Conservation (phyloP, 1,140 invertebrate genomes). For the Penaeus japonicus region DNA sequence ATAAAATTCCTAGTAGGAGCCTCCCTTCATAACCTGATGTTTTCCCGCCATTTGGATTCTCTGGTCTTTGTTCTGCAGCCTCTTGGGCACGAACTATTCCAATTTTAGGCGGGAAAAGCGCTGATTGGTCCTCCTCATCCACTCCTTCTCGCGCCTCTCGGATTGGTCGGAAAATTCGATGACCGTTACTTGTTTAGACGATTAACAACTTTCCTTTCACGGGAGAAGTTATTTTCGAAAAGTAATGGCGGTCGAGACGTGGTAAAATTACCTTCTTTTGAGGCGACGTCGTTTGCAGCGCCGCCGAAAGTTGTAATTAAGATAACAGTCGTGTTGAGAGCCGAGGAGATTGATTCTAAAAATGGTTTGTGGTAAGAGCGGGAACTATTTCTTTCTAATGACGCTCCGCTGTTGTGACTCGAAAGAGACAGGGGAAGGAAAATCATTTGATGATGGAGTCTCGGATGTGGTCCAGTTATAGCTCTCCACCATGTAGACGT, state of each 20-base stretch:
- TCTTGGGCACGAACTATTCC: conserved; percentile 41
- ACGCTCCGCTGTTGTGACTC: not conserved
- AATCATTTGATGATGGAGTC: conserved; percentile 45
- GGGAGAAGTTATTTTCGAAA: conserved; percentile 31
- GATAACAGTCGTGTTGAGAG: conserved; percentile 37
- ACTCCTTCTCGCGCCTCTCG: not conserved
- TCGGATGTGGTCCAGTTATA: not conserved
- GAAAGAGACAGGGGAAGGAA: not conserved
- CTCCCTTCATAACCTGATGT: conserved; percentile 41
- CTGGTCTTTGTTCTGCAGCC: conserved; percentile 39
- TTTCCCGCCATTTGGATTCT: conserved; percentile 48
- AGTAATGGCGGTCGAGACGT: conserved; percentile 29
- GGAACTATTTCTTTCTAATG: conserved; percentile 22
- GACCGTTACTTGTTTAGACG: conserved; percentile 41
- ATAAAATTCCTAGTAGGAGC: conserved; percentile 48
- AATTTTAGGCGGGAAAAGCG: conserved; percentile 33
- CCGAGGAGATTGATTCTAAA: conserved; percentile 22
- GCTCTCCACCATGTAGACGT: not conserved
- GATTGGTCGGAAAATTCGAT: conserved; percentile 38
- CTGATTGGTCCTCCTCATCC: conserved; percentile 20
- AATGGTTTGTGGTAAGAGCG: conserved; percentile 22
- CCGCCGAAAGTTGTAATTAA: conserved; percentile 40
- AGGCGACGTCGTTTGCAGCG: conserved; percentile 23
- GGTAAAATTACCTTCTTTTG: conserved; percentile 46
- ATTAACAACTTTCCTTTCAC: conserved; percentile 42